Evolutionary conservation across 2,113 vertebrate species (phyloP).

Genomic region (Nipponia nippon): DNA sequence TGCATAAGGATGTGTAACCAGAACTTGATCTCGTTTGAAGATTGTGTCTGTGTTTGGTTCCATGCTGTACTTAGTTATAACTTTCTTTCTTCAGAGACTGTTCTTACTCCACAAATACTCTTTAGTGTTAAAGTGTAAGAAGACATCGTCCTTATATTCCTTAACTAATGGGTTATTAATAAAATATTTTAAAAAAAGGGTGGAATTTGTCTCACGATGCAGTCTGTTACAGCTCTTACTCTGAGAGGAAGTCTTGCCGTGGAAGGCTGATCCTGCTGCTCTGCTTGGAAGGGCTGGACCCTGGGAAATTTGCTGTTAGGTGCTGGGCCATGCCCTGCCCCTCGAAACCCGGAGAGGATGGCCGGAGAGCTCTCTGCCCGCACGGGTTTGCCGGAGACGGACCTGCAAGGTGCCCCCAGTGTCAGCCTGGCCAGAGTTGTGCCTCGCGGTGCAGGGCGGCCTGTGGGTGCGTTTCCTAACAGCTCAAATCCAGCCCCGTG

Average conservation of each 20-base stretch:
- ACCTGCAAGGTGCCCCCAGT: no score
- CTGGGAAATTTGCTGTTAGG: neutral
- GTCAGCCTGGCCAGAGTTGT: neutral
- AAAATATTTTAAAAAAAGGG: conserved; percentile 58
- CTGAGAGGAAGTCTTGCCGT: neutral
- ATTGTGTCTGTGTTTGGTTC: conserved; percentile 68
- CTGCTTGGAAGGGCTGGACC: neutral
- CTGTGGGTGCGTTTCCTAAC: fast-evolving
- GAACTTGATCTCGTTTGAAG: conserved; percentile 60
- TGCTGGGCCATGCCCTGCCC: neutral
- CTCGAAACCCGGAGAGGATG: neutral
- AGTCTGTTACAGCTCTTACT: neutral
- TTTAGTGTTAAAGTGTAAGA: conserved; percentile 74
- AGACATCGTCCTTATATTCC: conserved; percentile 71
- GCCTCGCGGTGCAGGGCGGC: neutral
- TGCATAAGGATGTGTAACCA: conserved; percentile 61
- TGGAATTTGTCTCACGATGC: neutral
- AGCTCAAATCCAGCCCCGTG: neutral
- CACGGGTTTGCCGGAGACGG: fast-evolving
- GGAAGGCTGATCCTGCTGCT: neutral
- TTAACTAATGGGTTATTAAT: conserved; percentile 72
- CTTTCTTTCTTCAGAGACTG: conserved; percentile 59
- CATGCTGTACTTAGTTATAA: conserved; percentile 67
- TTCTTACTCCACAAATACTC: conserved; percentile 65
- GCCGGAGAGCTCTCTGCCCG: no score